phyloP scores from a whole-genome alignment of 64 coral and sea anemone species.

The Orbicella faveolata region DNA sequence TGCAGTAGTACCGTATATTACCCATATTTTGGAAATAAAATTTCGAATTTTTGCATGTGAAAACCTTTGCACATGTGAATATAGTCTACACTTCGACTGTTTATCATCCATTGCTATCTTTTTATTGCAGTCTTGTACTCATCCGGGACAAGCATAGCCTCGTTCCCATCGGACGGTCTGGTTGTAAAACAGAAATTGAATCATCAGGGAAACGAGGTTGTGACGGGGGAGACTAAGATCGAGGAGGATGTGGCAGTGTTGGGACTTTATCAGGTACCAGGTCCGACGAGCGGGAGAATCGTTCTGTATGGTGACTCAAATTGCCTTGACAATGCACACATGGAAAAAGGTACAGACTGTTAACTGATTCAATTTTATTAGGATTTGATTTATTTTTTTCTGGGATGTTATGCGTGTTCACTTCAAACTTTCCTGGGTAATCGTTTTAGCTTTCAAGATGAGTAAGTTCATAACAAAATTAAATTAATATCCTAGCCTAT shows the following conservation, averaged over 20 bases:
- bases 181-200: conserved; percentile 77
- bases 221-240: conserved; percentile 80
- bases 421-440: too few species aligned
- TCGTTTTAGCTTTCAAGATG: too few species aligned
- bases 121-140: conserved; percentile 76
- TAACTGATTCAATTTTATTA: not conserved
- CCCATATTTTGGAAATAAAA: too few species aligned
- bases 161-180: conserved; percentile 77
- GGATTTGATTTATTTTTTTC: not conserved
- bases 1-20: too few species aligned
- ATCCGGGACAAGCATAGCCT: conserved; percentile 93
- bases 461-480: too few species aligned
- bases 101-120: not conserved
- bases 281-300: conserved; percentile 64
- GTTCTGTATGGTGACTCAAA: conserved; percentile 97
- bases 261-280: conserved; percentile 74
- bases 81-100: not conserved
- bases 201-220: conserved; percentile 93
- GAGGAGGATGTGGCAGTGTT: conserved; percentile 82
- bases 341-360: conserved; percentile 78
- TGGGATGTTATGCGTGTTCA: too few species aligned
- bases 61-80: not conserved
- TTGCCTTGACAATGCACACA: conserved; percentile 93
- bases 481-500: too few species aligned
- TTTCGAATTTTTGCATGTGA: not conserved